Evolutionary conservation across 2,888 invertebrate species (phyloP), one percentile per base, ranked within the genome.

Genomic region (Brenthis ino): DNA sequence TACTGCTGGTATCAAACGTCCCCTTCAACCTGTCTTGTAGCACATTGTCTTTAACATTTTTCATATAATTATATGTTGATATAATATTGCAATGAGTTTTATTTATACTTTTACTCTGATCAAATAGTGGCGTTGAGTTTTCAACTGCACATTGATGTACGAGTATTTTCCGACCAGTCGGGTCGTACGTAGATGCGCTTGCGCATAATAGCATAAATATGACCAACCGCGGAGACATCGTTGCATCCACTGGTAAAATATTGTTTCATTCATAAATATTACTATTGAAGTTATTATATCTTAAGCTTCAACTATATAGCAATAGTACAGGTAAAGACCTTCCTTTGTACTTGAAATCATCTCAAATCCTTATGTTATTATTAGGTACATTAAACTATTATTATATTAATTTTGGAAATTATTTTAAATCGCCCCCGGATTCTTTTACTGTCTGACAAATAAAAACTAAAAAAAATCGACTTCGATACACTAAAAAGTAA

Each of bases 141-240:
- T 48, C 24, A 1, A 58, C 24, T 48, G 47, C 24, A 8, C 48
- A 14, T n/a, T 58, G 3, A 24, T 28, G 48, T 28, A 28, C 28
- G 28, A 4, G 4, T 14, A 58, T 28, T 28, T 56, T 53, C 65
- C 56, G 57, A 33, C 48, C 47, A 43, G 37, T 6, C n/a, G 53
- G 16, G 28, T 57, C 61, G 65, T 53, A 60, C 20, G 48, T 50
- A 48, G 56, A 13, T 14, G 66, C 65, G 67, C 43, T 24, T 33
- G 72, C 66, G 55, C 69, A 68, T 20, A 72, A 48, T 20, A 68
- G 48, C 54, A 57, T 66, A 20, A 72, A 16, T 13, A 64, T 64
- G 58, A 74, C 20, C 68, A 60, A 37, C 54, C 71, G 75, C 73
- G 73, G 57, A 63, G 72, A 64, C 74, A 74, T 67, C 77, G 76